Percentiles rank a stretch among this genome's conserved stretches.
Evolutionary conservation across 2,113 vertebrate genomes (phyloP).

Genomic region (Corythaeola cristata): DNA sequence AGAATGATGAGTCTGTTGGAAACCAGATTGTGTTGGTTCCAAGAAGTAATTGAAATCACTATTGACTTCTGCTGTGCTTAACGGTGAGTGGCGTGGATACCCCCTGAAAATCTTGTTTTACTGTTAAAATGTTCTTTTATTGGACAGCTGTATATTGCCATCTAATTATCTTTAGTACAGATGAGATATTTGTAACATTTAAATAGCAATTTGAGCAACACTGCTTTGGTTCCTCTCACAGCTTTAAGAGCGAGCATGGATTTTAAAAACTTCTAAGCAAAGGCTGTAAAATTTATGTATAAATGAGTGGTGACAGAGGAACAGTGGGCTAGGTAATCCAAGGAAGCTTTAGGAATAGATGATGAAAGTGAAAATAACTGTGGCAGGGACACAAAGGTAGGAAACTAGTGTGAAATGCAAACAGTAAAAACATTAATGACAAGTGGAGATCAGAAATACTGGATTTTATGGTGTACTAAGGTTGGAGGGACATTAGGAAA

Average conservation of each 20-base stretch:
- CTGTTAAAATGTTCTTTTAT: background rate
- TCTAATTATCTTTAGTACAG: background rate
- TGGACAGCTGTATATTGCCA: background rate
- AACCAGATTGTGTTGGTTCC: background rate
- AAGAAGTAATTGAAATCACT: background rate
- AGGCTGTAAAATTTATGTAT: background rate
- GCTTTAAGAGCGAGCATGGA: background rate
- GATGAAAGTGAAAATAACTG: background rate
- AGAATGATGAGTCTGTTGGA: background rate
- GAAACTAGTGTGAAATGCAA: background rate
- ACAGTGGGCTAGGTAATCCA: background rate
- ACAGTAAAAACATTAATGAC: background rate
- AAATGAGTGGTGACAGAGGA: background rate
- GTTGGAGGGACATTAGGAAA: background rate
- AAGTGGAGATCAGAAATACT: background rate
- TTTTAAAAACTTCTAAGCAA: background rate
- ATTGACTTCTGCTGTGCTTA: background rate
- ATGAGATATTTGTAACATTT: background rate
- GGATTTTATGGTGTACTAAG: background rate
- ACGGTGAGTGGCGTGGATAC: background rate
- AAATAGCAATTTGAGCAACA: background rate
- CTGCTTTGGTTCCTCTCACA: background rate
- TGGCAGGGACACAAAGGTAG: background rate
- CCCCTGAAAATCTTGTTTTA: background rate
- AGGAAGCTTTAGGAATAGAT: background rate